Base-by-base conservation (phyloP, 2,113 vertebrate genomes). In the Condylura cristata region DNA sequence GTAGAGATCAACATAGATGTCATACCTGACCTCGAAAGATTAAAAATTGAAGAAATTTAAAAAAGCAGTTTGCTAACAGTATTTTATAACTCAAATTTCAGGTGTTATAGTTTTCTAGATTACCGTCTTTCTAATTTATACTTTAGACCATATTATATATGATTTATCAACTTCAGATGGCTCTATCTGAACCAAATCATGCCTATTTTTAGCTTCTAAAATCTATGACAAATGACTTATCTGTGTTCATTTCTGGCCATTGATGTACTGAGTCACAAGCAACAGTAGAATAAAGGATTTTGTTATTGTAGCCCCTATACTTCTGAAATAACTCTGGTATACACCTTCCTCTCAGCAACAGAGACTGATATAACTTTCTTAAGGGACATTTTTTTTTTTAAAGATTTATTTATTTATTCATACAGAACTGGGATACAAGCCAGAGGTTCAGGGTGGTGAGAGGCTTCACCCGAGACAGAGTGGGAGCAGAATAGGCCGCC, bases 51-150 rank as follows among this genome's bases (percentile, higher is more conserved):
- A 76, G 41, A 71, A 83, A 72, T 70, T 48, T 53, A 16, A 56
- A 44, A 44, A 56, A 41, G 71, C 48, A 37, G 16, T 65, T 60
- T 70, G 48, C 70, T 89, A 63, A 39, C 26, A 92, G 2, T 85
- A 86, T 91, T 83, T 78, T 87, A 72, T 66, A 81, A 80, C 18
- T 26, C 39, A 58, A 56, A 79, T 20, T 65, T 86, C 39, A 79
- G 22, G 28, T 65, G 6, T 76, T 80, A 22, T 16, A 18, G 78
- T 84, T 92, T 91, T 80, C 24, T 65, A 70, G 11, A 70, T 88
- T 65, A 39, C n/a, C 91, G 2, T 37, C n/a, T 92, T 86, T 18
- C n/a, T 89, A 75, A 91, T 93, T 63, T 82, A 24, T 5, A 66
- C 37, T 76, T 53, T 78, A 81, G 84, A 61, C 46, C 39, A 3